Evolutionary conservation across 2,113 vertebrate genomes (phyloP), one percentile per base, ranked within the genome.

Genomic region (Malurus alboscapulatus): DNA sequence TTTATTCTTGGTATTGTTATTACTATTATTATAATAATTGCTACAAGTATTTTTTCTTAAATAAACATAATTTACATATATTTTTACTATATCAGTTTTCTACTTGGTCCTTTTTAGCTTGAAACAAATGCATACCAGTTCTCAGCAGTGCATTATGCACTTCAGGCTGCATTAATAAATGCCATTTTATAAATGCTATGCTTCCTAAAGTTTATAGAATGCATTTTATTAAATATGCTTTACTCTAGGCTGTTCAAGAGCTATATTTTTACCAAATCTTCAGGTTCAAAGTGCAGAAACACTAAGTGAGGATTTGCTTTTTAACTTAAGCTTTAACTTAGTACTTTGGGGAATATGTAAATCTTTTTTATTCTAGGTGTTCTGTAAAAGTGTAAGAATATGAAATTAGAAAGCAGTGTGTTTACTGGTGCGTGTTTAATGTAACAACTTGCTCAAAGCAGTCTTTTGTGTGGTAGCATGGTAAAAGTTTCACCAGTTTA

Each of bases 161-260:
- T 53, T 83, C 4, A 48, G 54, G 10, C 17, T 42, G 10, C 84
- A 78, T 36, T 16, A 77, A 14, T 74, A 61, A 84, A 66, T 44
- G 12, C 11, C 21, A 10, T 65, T 53, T 19, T 58, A 24, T 34
- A 79, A 81, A 68, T 0, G 0, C 2, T 45, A 0, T 47, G 71
- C 12, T 67, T 77, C 55, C 13, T 83, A 4, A 69, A 63, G 6
- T 50, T 85, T 74, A n/a, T 13, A n/a, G 14, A 65, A 40, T 20
- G 4, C 11, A 26, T 75, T 82, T 81, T 63, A 24, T 72, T 65
- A 61, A 58, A 53, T 2, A 7, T 55, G 15, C 22, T 26, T 92
- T 62, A 32, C 22, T 83, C 8, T 19, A n/a, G 7, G 20, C 65
- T 71, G 17, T 74, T 91, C 27, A 78, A 73, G 36, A 81, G 9